Percentiles rank a stretch among this genome's conserved stretches.
These are phyloP conservation scores for Busarellus nigricollis DNA, from an alignment of 2,797 vertebrate genomes.

Conservation along the genomic window DNA sequence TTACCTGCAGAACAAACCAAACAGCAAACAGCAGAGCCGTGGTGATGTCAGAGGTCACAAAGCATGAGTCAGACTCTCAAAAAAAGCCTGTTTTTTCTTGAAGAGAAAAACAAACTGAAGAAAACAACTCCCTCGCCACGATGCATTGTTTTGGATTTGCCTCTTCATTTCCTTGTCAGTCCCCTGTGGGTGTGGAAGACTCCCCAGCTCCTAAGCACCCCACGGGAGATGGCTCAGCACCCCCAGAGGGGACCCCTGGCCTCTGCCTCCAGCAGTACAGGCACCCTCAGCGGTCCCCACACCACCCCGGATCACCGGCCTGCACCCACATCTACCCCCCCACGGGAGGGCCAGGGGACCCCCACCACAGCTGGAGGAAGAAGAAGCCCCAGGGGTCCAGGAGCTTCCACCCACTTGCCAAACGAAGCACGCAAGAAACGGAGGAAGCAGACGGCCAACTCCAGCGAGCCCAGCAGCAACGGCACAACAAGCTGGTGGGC, in stretches of 20 bases:
- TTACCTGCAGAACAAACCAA: not conserved
- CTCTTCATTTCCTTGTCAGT: accelerated
- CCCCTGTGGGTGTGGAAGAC: not conserved
- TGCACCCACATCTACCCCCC: not conserved
- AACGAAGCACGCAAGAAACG: accelerated
- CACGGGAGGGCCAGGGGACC: accelerated
- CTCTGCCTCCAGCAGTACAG: not conserved
- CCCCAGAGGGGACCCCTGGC: not conserved
- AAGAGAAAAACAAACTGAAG: not conserved
- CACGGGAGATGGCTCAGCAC: accelerated
- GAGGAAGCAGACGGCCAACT: accelerated
- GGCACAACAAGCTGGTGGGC: not conserved
- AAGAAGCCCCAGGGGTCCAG: not conserved
- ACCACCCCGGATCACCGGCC: not conserved
- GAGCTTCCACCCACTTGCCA: not conserved
- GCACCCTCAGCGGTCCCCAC: not conserved
- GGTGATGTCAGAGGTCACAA: not conserved
- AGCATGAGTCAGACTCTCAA: not conserved
- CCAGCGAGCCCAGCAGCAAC: accelerated
- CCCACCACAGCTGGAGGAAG: not conserved
- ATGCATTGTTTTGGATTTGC: not conserved
- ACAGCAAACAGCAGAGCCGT: not conserved
- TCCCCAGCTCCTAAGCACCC: not conserved
- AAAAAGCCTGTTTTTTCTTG: not conserved
- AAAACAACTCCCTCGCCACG: not conserved